A percentile compares a stretch with the other conserved stretches of the same genome.
Evolutionary conservation across 2,888 invertebrate species (phyloP).

Genomic region (Xiphydria camelus): DNA sequence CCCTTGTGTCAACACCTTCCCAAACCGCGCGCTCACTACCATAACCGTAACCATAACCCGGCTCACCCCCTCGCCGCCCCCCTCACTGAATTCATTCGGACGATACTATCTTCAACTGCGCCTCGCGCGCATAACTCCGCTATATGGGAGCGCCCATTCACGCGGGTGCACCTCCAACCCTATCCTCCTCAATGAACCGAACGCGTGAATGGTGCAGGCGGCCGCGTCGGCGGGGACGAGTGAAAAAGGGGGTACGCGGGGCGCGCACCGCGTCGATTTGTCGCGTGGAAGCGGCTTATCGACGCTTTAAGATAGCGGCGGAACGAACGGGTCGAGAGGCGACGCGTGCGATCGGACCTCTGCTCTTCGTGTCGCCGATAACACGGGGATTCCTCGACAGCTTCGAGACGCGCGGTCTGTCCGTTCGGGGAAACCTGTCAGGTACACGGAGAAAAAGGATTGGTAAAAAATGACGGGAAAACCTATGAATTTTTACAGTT

Average conservation of each 20-base stretch:
- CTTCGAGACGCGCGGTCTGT: no score
- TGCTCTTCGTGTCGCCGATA: no score
- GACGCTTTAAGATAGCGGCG: no score
- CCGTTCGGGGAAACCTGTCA: no score
- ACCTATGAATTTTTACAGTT: no score
- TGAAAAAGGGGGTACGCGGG: conserved; percentile 1
- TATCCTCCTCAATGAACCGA: conserved; percentile 12
- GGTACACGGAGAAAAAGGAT: no score
- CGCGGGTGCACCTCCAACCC: conserved; percentile 15
- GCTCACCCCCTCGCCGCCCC: conserved; percentile 24
- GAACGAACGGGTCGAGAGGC: no score
- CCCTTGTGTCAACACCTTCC: conserved; percentile 50
- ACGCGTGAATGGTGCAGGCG: conserved; percentile 10
- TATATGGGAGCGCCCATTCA: conserved; percentile 37
- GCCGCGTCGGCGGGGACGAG: neutral
- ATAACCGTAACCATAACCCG: conserved; percentile 27
- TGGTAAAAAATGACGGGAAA: no score
- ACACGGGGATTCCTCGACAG: no score
- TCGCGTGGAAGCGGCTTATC: neutral
- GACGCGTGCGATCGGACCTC: no score
- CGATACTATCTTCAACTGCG: conserved; percentile 27
- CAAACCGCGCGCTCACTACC: conserved; percentile 36
- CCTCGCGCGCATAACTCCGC: conserved; percentile 13
- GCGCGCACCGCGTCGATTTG: neutral
- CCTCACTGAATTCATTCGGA: conserved; percentile 43